Conservation (phyloP, 2,888 invertebrate genomes). For the Helobdella robusta region DNA sequence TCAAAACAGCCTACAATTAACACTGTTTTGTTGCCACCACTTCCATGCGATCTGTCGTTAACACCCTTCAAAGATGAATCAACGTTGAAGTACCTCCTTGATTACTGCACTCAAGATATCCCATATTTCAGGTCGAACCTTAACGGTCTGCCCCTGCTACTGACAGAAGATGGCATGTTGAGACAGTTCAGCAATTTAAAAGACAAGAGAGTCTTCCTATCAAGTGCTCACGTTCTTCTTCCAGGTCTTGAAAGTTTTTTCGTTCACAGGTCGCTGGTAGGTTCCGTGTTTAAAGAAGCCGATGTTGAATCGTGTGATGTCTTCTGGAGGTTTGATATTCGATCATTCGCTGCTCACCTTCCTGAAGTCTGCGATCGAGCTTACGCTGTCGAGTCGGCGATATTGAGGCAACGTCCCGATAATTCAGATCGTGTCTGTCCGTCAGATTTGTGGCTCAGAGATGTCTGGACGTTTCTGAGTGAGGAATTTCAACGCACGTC, state of each 20-base stretch:
- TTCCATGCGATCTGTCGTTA: constrained; percentile 30
- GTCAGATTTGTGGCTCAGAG: constrained; percentile 32
- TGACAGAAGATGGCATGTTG: constrained; percentile 34
- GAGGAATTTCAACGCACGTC: constrained; percentile 31
- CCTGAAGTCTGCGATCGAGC: constrained; percentile 28
- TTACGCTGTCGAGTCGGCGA: constrained; percentile 16
- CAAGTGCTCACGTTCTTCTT: constrained; percentile 31
- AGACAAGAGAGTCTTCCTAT: constrained; percentile 33
- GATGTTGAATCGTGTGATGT: constrained; percentile 30
- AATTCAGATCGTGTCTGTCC: constrained; percentile 12
- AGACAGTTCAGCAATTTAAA: constrained; percentile 29
- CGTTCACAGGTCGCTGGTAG: constrained; percentile 32
- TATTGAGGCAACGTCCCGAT: constrained; percentile 6
- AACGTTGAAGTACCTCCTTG: constrained; percentile 31
- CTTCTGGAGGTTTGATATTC: constrained; percentile 34
- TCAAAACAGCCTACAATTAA: constrained; percentile 27
- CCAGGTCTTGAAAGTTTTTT: constrained; percentile 34
- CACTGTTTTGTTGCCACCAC: constrained; percentile 23
- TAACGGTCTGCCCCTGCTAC: constrained; percentile 34
- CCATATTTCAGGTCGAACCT: constrained; percentile 31
- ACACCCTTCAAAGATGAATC: constrained; percentile 32
- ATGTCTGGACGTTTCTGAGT: constrained; percentile 33
- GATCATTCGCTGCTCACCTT: constrained; percentile 32
- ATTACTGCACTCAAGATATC: constrained; percentile 33
- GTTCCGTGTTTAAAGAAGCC: constrained; percentile 32